Conservation (phyloP, 2,888 invertebrate genomes). For the Drosophila siamana region DNA sequence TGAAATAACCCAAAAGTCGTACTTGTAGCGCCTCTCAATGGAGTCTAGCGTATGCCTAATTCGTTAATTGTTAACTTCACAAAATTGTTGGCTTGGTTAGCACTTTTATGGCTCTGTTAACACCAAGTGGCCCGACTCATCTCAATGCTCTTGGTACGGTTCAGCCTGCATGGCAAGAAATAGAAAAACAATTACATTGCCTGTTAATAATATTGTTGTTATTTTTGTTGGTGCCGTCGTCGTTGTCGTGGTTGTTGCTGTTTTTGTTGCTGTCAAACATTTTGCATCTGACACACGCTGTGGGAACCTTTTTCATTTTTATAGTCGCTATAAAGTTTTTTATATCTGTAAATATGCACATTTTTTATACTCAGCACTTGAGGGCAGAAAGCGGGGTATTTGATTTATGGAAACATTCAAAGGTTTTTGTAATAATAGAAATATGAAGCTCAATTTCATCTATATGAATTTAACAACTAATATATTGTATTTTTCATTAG, state of each 20-base stretch:
- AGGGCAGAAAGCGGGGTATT: background rate
- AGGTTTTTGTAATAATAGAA: too few species aligned
- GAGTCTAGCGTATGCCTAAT: conserved; percentile 15
- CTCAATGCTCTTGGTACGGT: conserved; percentile 19
- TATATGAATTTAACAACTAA: too few species aligned
- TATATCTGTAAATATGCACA: conserved; percentile 29
- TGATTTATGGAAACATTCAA: background rate
- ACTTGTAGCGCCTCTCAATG: conserved; percentile 11
- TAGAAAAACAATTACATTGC: conserved; percentile 66
- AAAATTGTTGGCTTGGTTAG: conserved; percentile 63
- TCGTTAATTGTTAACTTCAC: conserved; percentile 43
- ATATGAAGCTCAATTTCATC: too few species aligned
- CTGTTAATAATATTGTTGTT: conserved; percentile 52
- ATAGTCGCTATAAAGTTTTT: conserved; percentile 55
- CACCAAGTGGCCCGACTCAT: conserved; percentile 35
- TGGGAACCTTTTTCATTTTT: conserved; percentile 67
- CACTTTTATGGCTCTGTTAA: conserved; percentile 71
- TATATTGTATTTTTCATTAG: too few species aligned
- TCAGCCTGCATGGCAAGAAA: conserved; percentile 43
- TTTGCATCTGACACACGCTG: conserved; percentile 62
- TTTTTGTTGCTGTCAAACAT: conserved; percentile 24
- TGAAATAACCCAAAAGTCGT: conserved; percentile 10
- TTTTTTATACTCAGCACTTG: conserved; percentile 4
- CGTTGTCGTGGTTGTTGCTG: conserved; percentile 7
- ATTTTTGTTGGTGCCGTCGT: conserved; percentile 6